Conservation (phyloP, 2,113 vertebrate genomes). For the Cryptomyrus ogoouensis region DNA sequence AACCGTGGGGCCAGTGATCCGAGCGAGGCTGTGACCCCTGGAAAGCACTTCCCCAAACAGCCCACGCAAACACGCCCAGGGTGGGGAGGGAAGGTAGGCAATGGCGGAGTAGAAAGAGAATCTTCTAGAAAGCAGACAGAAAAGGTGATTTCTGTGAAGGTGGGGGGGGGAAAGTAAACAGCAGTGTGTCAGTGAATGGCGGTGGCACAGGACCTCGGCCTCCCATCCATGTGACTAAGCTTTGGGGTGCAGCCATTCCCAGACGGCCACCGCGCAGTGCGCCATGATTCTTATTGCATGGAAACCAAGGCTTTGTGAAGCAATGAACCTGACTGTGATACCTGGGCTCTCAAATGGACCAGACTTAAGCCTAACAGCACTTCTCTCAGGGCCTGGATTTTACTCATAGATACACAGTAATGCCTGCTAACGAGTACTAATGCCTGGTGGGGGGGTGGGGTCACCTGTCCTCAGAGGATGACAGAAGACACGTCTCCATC, state of each 20-base stretch:
- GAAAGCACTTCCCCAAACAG: slow-evolving; percentile 60
- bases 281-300: background rate
- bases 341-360: background rate
- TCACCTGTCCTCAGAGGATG: background rate
- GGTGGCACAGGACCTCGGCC: background rate
- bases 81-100: slow-evolving; percentile 8
- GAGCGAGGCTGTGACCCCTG: slow-evolving; percentile 57
- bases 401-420: background rate
- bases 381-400: background rate
- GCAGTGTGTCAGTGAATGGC: background rate
- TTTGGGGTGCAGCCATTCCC: background rate
- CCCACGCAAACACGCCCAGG: slow-evolving; percentile 6
- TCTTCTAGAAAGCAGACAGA: background rate
- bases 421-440: background rate
- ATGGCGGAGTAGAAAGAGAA: background rate
- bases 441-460: too few relatives aligned
- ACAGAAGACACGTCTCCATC: background rate
- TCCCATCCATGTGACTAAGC: background rate
- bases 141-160: slow-evolving; percentile 18
- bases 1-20: slow-evolving; percentile 52
- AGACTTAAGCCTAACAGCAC: background rate
- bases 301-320: background rate
- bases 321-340: background rate
- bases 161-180: background rate
- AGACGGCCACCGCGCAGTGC: background rate